Base-by-base conservation (phyloP, 2,797 vertebrate genomes). In the Epinephelus awoara region DNA sequence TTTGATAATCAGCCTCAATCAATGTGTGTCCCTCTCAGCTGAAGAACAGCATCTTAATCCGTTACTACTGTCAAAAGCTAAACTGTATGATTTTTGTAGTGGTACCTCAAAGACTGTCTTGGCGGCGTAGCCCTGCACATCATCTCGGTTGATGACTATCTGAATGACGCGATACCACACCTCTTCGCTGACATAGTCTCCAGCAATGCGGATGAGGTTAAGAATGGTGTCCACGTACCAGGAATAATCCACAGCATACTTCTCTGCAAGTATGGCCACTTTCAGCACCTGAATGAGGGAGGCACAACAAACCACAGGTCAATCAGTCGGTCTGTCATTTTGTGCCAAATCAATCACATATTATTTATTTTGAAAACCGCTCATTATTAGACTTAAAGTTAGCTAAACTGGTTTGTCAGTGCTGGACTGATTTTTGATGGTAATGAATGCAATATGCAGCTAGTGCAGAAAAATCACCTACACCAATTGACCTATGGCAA, bases 211-310 rank as follows among this genome's bases (percentile, higher is more conserved):
- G 85, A 99, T 99, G 75, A 99, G 96, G 92, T 98, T 99, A 49
- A 99, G 91, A 80, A 99, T 99, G 68, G 98, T 99, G 89, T 99
- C 98, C 85, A 99, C 98, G 5, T 99, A 99, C 98, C 98, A 99
- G 8, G 98, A 97, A 88, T 99, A 99, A 93, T 99, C 98, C 80
- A 99, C 97, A 0, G 98, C 98, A 1, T 99, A 99, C 88, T 99
- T 99, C 92, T 99, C 98, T 2, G 98, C 98, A 66, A 99, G 91
- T 86, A 99, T 98, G 76, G 98, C 98, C 51, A 99, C 98, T 86
- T 99, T 99, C 71, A 99, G 94, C 80, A 99, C 98, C 98, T 99
- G 68, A 4, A 14, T 0, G 40, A 74, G 15, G 21, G 13, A 34
- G 3, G 21, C 6, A 46, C n/a, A 56, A 9, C 6, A 11, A 18